Base-by-base conservation (phyloP, 1,140 invertebrate genomes). In the Spodoptera litura region DNA sequence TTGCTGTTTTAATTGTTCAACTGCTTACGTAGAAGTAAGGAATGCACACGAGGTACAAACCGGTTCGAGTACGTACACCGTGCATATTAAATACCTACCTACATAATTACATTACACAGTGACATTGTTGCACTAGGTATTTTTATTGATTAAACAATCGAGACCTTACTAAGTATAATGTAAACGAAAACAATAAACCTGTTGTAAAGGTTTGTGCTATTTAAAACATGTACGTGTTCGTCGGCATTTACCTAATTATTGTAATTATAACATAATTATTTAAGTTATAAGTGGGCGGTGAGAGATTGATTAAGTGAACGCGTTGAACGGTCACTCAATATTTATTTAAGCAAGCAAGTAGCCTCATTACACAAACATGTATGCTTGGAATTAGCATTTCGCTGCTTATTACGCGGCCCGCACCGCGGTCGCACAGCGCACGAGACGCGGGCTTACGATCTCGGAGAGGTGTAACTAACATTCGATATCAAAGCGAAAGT, bases 291-390 rank as follows among this genome's bases (percentile, higher is more conserved):
- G 52, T 38, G 52, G 27, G 10, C 35, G 8, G 15, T 53, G 71
- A 59, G 51, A 66, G 74, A 77, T 77, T 77, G 74, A 77, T 77
- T 77, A 77, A 66, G 51, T 68, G 11, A 58, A 12, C 73, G 61
- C 74, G 62, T 77, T 77, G 61, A 68, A 25, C 51, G 74, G 74
- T 77, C 74, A 77, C 61, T 77, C 74, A 77, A 77, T 77, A 68
- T 77, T 77, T 77, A 77, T 77, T 77, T 77, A 68, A 77, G 74
- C 52, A 66, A 27, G 52, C 62, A 77, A 77, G 74, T 68, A 68
- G 74, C 52, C 74, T 77, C 62, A 77, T 77, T 77, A 77, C 74
- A 77, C 61, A 77, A 77, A 77, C 74, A 68, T 77, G 74, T 77
- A 77, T 77, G 62, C 74, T 27, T 52, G 15, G 62, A 52, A 77